These are phyloP conservation scores for Araneus ventricosus DNA, from an alignment of 1,140 invertebrate genomes.

Conservation along the genomic window DNA sequence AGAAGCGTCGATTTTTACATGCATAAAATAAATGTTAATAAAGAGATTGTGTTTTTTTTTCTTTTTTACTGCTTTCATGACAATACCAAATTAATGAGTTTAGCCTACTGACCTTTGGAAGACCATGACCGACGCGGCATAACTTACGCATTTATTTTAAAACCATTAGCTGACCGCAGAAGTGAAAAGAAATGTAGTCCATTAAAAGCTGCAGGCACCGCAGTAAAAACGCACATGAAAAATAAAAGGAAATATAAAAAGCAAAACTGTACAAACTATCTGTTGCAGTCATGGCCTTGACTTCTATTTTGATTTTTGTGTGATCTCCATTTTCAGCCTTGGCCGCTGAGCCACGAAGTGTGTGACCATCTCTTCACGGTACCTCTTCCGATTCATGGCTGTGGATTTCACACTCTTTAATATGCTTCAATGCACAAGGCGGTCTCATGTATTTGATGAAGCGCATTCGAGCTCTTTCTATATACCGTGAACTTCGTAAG, in stretches of 20 bases:
- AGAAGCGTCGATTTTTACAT: not conserved
- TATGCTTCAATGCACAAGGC: not conserved
- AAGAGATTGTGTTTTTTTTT: not conserved
- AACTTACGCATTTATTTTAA: not conserved
- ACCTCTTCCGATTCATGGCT: slow-evolving; percentile 5
- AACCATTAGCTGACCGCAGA: slow-evolving; percentile 13
- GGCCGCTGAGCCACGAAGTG: not conserved
- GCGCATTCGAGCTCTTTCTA: not conserved
- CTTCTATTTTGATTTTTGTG: slow-evolving; percentile 23
- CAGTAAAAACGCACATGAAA: not conserved
- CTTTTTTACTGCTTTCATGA: not conserved
- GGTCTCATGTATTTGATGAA: not conserved
- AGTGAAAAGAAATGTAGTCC: slow-evolving; percentile 49
- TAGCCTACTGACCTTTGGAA: slow-evolving; percentile 50
- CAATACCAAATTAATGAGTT: slow-evolving; percentile 20
- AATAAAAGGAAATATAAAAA: slow-evolving; percentile 1
- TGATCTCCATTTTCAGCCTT: not conserved
- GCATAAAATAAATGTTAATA: not conserved
- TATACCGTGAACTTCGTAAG: not conserved
- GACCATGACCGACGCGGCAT: not conserved
- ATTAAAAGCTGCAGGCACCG: not conserved
- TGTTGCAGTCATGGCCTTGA: slow-evolving; percentile 7
- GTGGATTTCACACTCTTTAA: slow-evolving; percentile 34
- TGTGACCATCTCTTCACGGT: not conserved
- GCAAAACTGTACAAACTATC: not conserved